These are phyloP conservation scores for Desmodus rotundus DNA, from an alignment of 2,113 vertebrate species.

Conservation along the genomic window DNA sequence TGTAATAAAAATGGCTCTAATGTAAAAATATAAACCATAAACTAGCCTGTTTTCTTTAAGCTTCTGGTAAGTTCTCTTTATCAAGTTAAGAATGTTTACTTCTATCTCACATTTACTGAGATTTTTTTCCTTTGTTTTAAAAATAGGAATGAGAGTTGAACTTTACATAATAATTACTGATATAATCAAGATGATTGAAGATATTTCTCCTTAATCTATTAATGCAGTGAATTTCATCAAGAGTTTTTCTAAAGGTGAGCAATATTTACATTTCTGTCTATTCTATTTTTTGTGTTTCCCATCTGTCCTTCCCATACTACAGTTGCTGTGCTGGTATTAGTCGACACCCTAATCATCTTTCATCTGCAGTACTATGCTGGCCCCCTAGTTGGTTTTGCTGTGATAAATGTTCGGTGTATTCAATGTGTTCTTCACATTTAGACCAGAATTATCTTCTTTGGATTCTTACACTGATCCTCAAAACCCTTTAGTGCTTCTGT, in stretches of 20 bases:
- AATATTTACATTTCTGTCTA: neutral
- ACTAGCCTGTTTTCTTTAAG: neutral
- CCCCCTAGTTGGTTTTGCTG: neutral
- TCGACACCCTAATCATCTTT: neutral
- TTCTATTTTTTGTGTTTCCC: neutral
- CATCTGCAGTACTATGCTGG: neutral
- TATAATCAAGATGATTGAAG: neutral
- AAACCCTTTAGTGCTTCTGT: neutral
- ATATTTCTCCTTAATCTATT: neutral
- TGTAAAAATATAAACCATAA: neutral
- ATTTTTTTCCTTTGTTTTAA: neutral
- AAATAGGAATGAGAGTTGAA: neutral
- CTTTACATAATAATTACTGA: constrained; percentile 19
- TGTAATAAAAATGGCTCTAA: neutral
- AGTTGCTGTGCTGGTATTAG: neutral
- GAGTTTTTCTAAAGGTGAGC: constrained; percentile 9
- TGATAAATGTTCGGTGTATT: constrained; percentile 1
- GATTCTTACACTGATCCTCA: neutral
- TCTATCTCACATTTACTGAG: neutral
- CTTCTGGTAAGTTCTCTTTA: neutral
- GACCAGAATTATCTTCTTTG: neutral
- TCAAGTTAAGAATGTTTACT: neutral
- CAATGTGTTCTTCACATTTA: neutral
- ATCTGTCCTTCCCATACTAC: neutral
- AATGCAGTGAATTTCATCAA: neutral